Conservation (phyloP, 2,797 vertebrate species). For the Pogoniulus pusillus region DNA sequence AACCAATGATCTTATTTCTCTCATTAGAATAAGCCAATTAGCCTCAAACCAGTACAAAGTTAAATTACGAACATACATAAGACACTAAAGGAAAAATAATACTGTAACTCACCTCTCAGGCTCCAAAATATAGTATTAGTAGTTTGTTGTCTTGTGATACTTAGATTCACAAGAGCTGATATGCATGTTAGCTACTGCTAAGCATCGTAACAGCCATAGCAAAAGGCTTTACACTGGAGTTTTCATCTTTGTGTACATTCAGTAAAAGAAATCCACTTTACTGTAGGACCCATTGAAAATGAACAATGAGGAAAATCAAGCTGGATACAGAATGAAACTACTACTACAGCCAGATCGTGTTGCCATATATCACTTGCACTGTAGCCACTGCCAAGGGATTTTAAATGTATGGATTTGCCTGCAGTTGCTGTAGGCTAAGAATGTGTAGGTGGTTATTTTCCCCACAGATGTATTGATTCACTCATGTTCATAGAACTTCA, state of each 20-base stretch:
- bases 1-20: too few species aligned
- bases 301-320: background rate
- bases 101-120: background rate
- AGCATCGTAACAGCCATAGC: background rate
- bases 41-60: background rate
- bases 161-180: background rate
- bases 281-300: background rate
- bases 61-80: background rate
- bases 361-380: background rate
- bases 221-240: background rate
- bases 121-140: background rate
- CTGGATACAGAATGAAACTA: background rate
- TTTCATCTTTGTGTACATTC: background rate
- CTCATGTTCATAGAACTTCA: background rate
- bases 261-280: background rate
- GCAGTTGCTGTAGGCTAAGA: background rate
- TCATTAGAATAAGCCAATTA: too few species aligned
- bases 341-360: background rate
- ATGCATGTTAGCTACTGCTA: background rate
- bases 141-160: background rate
- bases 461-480: background rate
- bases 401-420: background rate
- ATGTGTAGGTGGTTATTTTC: background rate
- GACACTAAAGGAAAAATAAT: background rate
- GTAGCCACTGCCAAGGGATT: background rate